These are phyloP conservation scores for Phengaris arion DNA, from an alignment of 2,888 invertebrate species.

Conservation along the genomic window DNA sequence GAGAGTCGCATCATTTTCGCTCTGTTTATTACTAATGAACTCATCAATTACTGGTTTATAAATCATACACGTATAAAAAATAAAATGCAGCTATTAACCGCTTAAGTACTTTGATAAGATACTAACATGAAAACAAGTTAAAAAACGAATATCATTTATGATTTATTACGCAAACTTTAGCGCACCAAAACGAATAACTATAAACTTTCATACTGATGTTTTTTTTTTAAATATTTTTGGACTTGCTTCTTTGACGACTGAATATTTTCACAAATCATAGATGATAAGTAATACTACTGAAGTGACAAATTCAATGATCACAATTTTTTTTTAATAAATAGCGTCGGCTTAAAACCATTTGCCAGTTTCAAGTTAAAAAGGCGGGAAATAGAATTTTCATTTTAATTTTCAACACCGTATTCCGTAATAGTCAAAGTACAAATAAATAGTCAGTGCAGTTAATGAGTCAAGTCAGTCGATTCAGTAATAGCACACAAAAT, in stretches of 20 bases:
- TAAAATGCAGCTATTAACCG: conserved; percentile 31
- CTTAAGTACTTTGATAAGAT: conserved; percentile 12
- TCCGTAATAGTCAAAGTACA: no score
- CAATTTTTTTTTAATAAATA: no score
- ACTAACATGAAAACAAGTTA: conserved; percentile 12
- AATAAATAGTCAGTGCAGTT: no score
- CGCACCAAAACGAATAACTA: not conserved
- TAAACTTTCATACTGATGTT: not conserved
- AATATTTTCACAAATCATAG: no score
- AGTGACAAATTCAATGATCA: not conserved
- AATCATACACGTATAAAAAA: conserved; percentile 31
- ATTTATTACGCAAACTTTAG: not conserved
- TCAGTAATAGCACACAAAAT: no score
- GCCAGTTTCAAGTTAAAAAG: no score
- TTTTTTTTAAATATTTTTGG: not conserved
- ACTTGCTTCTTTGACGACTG: not conserved
- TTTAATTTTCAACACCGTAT: no score
- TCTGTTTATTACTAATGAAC: conserved; percentile 64
- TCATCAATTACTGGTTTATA: conserved; percentile 41
- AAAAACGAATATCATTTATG: not conserved
- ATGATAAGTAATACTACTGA: no score
- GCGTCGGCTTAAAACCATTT: no score
- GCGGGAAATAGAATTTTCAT: no score
- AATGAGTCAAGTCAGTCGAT: no score
- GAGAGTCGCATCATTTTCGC: conserved; percentile 58